phyloP scores from a whole-genome alignment of 2,888 invertebrate genomes.

The Scotopteryx bipunctaria region DNA sequence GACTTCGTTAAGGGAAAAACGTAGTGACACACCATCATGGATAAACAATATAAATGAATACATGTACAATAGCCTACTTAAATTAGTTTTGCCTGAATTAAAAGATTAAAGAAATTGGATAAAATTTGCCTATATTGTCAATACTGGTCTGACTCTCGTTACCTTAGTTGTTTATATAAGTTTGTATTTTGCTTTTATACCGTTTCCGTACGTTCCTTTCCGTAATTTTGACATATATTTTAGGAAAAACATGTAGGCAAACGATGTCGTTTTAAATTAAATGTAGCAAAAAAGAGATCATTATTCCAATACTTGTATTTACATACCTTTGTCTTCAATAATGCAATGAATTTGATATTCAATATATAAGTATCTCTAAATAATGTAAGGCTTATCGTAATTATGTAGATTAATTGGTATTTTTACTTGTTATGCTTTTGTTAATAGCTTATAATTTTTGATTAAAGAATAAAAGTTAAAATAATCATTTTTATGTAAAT shows the following conservation, averaged over 20 bases:
- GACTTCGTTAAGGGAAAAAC: neutral
- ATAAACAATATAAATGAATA: neutral
- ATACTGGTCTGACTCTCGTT: neutral
- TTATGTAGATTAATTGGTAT: no score
- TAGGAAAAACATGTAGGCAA: neutral
- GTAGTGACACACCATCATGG: neutral
- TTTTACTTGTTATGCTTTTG: no score
- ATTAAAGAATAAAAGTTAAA: no score
- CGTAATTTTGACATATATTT: neutral
- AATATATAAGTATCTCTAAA: no score
- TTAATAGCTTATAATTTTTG: no score
- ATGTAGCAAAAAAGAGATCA: no score
- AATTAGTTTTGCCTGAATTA: neutral
- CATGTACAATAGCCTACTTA: neutral
- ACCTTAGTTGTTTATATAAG: neutral
- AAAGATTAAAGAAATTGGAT: neutral
- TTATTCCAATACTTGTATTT: no score
- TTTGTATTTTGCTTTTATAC: constrained; percentile 2
- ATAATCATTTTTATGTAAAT: no score
- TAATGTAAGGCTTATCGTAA: no score
- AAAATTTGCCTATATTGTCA: neutral
- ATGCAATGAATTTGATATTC: no score
- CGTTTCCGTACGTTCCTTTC: neutral
- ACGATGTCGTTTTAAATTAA: no score
- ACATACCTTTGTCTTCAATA: no score